Evolutionary conservation across 2,888 invertebrate species (phyloP).

Genomic region (Cosmorhoe ocellata): DNA sequence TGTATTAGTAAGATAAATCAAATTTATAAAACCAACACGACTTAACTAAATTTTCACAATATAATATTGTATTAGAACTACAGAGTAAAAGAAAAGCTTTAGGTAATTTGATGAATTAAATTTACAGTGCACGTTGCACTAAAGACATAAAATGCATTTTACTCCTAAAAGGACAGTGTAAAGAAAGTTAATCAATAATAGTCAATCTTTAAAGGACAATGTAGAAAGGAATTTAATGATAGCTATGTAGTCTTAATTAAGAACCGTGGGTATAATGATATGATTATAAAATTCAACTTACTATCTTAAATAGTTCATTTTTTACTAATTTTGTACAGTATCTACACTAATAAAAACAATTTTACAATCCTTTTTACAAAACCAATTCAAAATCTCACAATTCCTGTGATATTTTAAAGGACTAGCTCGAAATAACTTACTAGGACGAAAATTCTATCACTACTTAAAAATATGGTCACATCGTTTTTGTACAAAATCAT

Average conservation of each 20-base stretch:
- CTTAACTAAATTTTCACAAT: not conserved
- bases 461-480: constrained; percentile 69
- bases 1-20: too few relatives aligned
- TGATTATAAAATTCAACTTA: constrained; percentile 80
- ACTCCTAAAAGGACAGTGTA: not conserved
- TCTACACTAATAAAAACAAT: constrained; percentile 70
- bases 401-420: constrained; percentile 64
- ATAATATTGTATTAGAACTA: constrained; percentile 8
- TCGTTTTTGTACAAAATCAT: constrained; percentile 72
- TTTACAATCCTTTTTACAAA: constrained; percentile 59
- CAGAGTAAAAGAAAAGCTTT: constrained; percentile 7
- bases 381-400: constrained; percentile 47
- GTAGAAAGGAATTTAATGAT: constrained; percentile 44
- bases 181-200: too few relatives aligned
- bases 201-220: constrained; percentile 7
- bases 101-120: constrained; percentile 14
- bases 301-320: constrained; percentile 64
- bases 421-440: constrained; percentile 79
- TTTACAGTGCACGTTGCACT: constrained; percentile 17
- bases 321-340: constrained; percentile 76
- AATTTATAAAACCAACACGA: too few relatives aligned
- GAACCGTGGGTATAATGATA: constrained; percentile 69
- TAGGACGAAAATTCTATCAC: constrained; percentile 73
- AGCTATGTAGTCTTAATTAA: constrained; percentile 39
- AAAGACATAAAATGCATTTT: constrained; percentile 19